Evolutionary conservation across 2,113 vertebrate species (phyloP).

Genomic region (Cichladusa arquata): DNA sequence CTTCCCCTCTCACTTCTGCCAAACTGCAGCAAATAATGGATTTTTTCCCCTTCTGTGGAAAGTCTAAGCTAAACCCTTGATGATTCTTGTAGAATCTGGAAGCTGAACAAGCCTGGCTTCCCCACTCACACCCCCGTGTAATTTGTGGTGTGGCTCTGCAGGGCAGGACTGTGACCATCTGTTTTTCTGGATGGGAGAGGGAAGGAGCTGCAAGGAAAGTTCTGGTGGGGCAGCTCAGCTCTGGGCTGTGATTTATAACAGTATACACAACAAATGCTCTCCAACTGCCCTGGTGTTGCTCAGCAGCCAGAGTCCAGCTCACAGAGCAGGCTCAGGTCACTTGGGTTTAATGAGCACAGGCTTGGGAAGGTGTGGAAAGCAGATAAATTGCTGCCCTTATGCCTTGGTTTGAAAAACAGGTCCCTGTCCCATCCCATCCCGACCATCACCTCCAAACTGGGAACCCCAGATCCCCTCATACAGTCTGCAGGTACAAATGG

Average conservation of each 20-base stretch:
- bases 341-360: fast-evolving
- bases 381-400: neutral
- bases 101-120: neutral
- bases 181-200: neutral
- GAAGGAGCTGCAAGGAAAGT: neutral
- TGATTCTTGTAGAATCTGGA: neutral
- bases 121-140: fast-evolving
- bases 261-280: neutral
- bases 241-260: neutral
- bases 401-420: no score
- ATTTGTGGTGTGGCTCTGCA: neutral
- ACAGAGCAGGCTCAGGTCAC: neutral
- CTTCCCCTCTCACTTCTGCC: neutral
- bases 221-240: neutral
- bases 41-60: neutral
- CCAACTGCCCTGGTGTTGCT: neutral
- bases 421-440: neutral
- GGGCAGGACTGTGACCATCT: neutral
- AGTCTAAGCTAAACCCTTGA: neutral
- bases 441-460: neutral
- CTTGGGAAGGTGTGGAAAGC: neutral
- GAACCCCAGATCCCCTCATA: neutral
- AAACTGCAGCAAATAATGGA: neutral
- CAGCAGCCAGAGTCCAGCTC: neutral
- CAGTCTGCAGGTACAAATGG: neutral